Conservation (phyloP, 2,797 vertebrate species). For the Melanotaenia pygmaea region DNA sequence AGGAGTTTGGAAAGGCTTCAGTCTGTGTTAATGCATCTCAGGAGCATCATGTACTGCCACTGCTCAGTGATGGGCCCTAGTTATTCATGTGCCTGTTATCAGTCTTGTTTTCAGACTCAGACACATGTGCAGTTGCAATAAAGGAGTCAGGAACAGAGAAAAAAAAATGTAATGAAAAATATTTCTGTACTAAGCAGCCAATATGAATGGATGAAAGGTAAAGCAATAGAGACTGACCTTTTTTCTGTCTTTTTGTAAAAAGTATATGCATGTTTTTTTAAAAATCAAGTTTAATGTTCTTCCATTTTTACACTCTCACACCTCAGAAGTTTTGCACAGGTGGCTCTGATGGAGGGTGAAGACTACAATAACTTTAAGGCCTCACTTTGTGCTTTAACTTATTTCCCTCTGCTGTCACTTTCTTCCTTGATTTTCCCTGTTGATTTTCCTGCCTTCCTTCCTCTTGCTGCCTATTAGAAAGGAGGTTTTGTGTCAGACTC, state of each 20-base stretch:
- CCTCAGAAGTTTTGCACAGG: constrained; percentile 41
- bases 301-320: constrained; percentile 53
- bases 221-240: constrained; percentile 22
- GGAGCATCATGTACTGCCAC: constrained; percentile 79
- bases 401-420: constrained; percentile 56
- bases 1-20: constrained; percentile 68
- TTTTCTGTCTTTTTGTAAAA: constrained; percentile 40
- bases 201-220: constrained; percentile 36
- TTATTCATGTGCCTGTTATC: constrained; percentile 78
- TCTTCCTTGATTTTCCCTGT: constrained; percentile 41
- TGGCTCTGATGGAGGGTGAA: constrained; percentile 36
- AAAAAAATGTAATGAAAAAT: constrained; percentile 44
- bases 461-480: constrained; percentile 40
- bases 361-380: constrained; percentile 36
- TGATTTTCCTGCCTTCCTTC: constrained; percentile 41
- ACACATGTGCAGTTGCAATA: constrained; percentile 80
- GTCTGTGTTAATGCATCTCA: constrained; percentile 82
- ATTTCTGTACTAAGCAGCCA: constrained; percentile 39
- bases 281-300: constrained; percentile 60
- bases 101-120: constrained; percentile 65
- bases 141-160: constrained; percentile 47
- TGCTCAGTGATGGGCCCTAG: constrained; percentile 55
- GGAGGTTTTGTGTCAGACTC: constrained; percentile 61
- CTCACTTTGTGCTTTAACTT: constrained; percentile 44
- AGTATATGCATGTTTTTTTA: constrained; percentile 24